Base-by-base conservation (phyloP, 2,888 invertebrate genomes). In the Cataglyphis rosenhaueri region DNA sequence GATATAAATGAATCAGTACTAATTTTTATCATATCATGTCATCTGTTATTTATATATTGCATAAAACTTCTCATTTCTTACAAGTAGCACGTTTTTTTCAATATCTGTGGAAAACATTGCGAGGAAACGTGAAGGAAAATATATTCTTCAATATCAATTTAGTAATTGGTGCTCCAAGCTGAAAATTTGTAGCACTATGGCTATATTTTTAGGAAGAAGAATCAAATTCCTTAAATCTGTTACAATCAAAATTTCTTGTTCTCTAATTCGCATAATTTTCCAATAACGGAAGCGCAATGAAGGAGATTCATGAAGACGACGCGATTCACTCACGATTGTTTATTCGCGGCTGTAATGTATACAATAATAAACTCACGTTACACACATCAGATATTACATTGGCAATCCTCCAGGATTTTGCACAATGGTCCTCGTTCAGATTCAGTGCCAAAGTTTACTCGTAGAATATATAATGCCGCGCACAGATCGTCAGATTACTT, bases 361-460 rank as follows among this genome's bases (percentile, higher is more conserved):
- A 21, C 62, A 78, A 78, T 32, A 41, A 78, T 79, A 79, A 61
- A 74, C 61, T 73, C 12, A 44, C 25, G 4, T 84, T 84, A 82
- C 8, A 52, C n/a, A 52, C 81, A n/a, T 81, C 82, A 82, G 29
- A 38, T 62, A 57, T 88, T 81, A 70, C 70, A 59, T 41, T 88
- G 87, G 87, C 88, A 82, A 12, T 12, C 35, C 4, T 66, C 84
- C 87, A 88, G 21, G 29, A 55, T 55, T 79, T 87, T 70, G 41
- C 76, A 21, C 62, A 68, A 73, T 71, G 55, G 71, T 76, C 35
- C 73, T 12, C 59, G 21, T 66, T 74, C 70, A 59, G 59, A 82
- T 62, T 38, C 21, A 65, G 68, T 84, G 61, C 85, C 70, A 65
- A 65, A 62, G 44, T 41, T 83, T 79, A 75, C 32, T 81, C 66